phyloP scores from a whole-genome alignment of 2,888 invertebrate species.

The Cryptocephalus moraei region DNA sequence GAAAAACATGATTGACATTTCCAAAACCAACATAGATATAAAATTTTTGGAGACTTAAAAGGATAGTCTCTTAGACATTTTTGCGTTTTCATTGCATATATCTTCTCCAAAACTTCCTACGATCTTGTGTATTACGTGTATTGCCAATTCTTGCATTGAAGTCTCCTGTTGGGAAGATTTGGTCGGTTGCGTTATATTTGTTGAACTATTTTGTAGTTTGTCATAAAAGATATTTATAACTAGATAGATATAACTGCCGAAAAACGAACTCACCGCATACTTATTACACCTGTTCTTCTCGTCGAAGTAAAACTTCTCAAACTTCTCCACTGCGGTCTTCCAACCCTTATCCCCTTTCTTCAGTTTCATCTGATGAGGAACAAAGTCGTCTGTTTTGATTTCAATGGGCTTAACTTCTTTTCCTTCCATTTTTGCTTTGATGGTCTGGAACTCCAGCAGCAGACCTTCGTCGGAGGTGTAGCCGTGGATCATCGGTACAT shows the following conservation, averaged over 20 bases:
- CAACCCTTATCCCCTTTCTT: background rate
- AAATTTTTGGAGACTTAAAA: background rate
- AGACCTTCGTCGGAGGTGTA: conserved; percentile 5
- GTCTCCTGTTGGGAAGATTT: too few relatives aligned
- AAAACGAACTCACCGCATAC: background rate
- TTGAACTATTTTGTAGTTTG: too few relatives aligned
- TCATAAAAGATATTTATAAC: too few relatives aligned
- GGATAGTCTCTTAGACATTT: too few relatives aligned
- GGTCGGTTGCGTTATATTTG: background rate
- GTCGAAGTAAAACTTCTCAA: background rate
- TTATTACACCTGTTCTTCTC: background rate
- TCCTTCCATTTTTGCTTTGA: too few relatives aligned
- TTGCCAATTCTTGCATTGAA: too few relatives aligned
- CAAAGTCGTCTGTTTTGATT: background rate
- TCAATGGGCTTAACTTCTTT: background rate
- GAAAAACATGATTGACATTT: too few relatives aligned
- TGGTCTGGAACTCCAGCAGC: background rate
- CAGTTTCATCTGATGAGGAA: conserved; percentile 1
- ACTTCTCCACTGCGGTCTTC: background rate
- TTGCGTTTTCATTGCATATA: background rate
- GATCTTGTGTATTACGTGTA: too few relatives aligned
- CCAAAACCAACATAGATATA: too few relatives aligned
- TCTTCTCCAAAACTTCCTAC: too few relatives aligned
- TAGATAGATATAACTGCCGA: background rate
- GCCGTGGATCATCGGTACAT: conserved; percentile 17